Evolutionary conservation across 2,888 invertebrate genomes (phyloP).

Genomic region (Clepsis dumicolana): DNA sequence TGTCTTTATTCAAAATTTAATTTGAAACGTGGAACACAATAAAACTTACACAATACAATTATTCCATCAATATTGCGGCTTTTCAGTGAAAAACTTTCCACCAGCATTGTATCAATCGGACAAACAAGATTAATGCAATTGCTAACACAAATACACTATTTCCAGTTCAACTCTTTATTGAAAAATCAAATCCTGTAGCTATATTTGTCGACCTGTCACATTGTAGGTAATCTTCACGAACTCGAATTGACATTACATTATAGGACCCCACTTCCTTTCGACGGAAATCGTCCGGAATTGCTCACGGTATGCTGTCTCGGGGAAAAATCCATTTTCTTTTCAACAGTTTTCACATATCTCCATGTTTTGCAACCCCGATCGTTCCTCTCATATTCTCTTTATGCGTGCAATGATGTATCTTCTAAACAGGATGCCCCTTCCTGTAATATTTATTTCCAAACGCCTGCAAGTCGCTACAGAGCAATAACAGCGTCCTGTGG

Average conservation of each 20-base stretch:
- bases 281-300: conserved; percentile 62
- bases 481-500: conserved; percentile 20
- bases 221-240: conserved; percentile 45
- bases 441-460: conserved; percentile 8
- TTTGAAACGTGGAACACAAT: too few relatives aligned
- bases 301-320: conserved; percentile 53
- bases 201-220: conserved; percentile 39
- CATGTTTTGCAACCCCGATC: conserved; percentile 39
- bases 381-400: conserved; percentile 32
- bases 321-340: conserved; percentile 54
- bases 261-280: conserved; percentile 50
- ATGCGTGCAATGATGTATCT: conserved; percentile 8
- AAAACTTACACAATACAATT: not conserved
- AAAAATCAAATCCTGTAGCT: conserved; percentile 11
- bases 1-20: too few relatives aligned
- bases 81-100: not conserved
- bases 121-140: not conserved
- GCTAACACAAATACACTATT: not conserved
- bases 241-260: conserved; percentile 58
- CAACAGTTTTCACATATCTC: conserved; percentile 39
- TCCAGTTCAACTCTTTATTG: conserved; percentile 4
- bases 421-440: conserved; percentile 7
- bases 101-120: not conserved
- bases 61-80: not conserved
- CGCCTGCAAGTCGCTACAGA: conserved; percentile 11